Percentiles rank a stretch among this genome's conserved stretches.
phyloP scores from a whole-genome alignment of 1,140 invertebrate genomes.

The Achroia grisella region DNA sequence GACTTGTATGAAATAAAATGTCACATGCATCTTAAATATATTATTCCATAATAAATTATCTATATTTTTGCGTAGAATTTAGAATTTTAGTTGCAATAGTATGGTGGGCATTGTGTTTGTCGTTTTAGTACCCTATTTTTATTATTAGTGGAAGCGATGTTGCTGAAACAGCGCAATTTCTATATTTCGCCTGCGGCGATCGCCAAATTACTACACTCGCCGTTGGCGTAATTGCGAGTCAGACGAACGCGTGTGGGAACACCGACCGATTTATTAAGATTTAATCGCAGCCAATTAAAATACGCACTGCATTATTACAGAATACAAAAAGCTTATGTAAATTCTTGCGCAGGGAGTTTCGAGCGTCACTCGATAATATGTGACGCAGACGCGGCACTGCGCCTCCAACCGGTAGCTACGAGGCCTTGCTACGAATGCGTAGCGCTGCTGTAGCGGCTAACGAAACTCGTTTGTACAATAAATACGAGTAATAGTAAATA shows the following conservation, averaged over 20 bases:
- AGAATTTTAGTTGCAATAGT: too few relatives aligned
- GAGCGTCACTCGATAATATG: background rate
- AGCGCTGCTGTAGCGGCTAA: conserved; percentile 6
- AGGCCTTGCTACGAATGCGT: conserved; percentile 13
- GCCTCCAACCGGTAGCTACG: background rate
- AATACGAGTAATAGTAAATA: too few relatives aligned
- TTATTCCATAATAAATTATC: too few relatives aligned
- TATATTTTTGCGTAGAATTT: too few relatives aligned
- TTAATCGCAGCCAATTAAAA: conserved; percentile 63
- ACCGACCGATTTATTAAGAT: conserved; percentile 61
- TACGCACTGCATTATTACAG: conserved; percentile 46
- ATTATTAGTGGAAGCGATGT: conserved; percentile 22
- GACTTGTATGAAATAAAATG: too few relatives aligned
- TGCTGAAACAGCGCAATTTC: conserved; percentile 58
- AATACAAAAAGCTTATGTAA: conserved; percentile 41
- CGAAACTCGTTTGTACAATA: too few relatives aligned
- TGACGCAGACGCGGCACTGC: conserved; percentile 11
- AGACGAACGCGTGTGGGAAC: conserved; percentile 38
- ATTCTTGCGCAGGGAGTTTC: conserved; percentile 11
- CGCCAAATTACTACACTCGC: conserved; percentile 55
- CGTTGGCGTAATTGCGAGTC: conserved; percentile 50
- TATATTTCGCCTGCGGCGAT: conserved; percentile 38
- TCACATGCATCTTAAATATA: too few relatives aligned
- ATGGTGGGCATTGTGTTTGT: background rate
- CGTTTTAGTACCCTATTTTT: conserved; percentile 8